Evolutionary conservation across 2,797 vertebrate genomes (phyloP).

Genomic region (Phrynocephalus guinanensis): DNA sequence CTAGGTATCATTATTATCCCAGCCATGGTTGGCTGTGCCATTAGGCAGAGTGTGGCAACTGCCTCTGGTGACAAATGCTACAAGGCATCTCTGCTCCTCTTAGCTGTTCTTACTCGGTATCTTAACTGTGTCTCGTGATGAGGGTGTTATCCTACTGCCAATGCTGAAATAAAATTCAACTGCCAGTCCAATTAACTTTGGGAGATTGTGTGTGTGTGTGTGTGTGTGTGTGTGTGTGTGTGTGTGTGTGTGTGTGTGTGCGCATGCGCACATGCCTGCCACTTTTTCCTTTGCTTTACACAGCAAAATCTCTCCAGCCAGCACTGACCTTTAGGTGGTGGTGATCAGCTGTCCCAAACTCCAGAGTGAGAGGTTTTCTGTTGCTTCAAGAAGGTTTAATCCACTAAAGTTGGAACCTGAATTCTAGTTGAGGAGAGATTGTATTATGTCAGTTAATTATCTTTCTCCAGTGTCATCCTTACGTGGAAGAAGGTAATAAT

Average conservation of each 20-base stretch:
- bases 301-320: neutral
- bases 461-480: neutral
- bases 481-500: neutral
- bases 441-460: neutral
- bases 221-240: too few relatives aligned
- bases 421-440: neutral
- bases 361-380: neutral
- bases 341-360: neutral
- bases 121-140: too few relatives aligned
- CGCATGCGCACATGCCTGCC: too few relatives aligned
- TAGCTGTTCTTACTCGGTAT: too few relatives aligned
- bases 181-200: neutral
- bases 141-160: too few relatives aligned
- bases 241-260: too few relatives aligned
- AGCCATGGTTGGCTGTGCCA: too few relatives aligned
- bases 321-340: neutral
- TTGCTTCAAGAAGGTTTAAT: neutral
- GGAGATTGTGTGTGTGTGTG: neutral
- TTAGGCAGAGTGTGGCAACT: too few relatives aligned
- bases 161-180: neutral
- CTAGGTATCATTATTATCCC: too few relatives aligned
- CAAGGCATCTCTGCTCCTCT: too few relatives aligned
- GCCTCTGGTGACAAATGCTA: too few relatives aligned
- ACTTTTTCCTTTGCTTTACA: neutral
- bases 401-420: neutral